phyloP scores from a whole-genome alignment of 2,113 vertebrate genomes.

The Isurus oxyrinchus region DNA sequence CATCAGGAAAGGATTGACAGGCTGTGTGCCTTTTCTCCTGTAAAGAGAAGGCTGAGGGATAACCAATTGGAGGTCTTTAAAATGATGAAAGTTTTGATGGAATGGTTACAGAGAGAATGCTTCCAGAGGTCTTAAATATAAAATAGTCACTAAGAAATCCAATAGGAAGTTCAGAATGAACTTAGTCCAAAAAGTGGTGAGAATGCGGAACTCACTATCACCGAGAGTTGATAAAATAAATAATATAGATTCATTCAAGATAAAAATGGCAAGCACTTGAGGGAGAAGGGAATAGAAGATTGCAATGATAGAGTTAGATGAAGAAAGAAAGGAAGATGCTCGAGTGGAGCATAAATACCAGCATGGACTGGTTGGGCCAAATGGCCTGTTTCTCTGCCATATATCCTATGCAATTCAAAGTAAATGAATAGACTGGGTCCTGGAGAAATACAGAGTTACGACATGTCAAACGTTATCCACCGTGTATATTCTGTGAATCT shows the following conservation, averaged over 20 bases:
- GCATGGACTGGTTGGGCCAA: neutral
- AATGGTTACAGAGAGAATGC: neutral
- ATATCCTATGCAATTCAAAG: neutral
- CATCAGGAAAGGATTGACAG: neutral
- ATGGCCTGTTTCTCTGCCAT: neutral
- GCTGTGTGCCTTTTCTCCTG: neutral
- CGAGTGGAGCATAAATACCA: neutral
- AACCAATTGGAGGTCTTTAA: neutral
- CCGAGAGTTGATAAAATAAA: neutral
- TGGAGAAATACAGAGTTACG: neutral
- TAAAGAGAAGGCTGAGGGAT: neutral
- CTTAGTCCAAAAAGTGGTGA: neutral
- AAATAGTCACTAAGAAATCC: neutral
- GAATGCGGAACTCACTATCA: neutral
- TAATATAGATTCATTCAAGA: neutral
- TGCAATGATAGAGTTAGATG: neutral
- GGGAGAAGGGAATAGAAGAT: neutral
- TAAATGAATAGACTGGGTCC: constrained; percentile 1
- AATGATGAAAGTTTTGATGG: neutral
- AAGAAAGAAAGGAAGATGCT: no score
- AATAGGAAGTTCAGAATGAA: neutral
- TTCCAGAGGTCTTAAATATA: neutral
- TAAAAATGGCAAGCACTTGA: neutral
- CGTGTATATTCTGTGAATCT: constrained; percentile 14
- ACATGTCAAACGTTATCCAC: neutral